Evolutionary conservation across 2,797 vertebrate species (phyloP).

Genomic region (Vultur gryphus): DNA sequence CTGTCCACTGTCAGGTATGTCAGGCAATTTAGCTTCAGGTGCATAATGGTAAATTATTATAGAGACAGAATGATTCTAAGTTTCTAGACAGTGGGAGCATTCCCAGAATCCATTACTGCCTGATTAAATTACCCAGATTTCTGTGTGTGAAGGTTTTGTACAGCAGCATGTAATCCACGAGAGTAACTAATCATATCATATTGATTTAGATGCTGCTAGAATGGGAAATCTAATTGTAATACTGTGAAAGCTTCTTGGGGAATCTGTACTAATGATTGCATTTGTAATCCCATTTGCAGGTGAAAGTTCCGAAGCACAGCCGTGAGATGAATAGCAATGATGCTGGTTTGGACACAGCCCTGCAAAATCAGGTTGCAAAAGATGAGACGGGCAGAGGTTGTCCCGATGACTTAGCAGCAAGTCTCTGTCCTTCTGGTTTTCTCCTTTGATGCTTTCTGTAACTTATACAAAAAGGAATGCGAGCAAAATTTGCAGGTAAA

Average conservation of each 20-base stretch:
- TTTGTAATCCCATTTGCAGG: constrained; percentile 80
- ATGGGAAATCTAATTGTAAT: constrained; percentile 81
- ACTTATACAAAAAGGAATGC: background rate
- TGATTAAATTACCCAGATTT: constrained; percentile 83
- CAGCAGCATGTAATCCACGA: constrained; percentile 76
- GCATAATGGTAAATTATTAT: constrained; percentile 75
- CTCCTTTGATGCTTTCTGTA: background rate
- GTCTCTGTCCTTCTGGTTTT: background rate
- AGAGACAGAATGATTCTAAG: constrained; percentile 72
- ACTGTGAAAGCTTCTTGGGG: constrained; percentile 75
- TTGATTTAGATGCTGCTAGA: constrained; percentile 83
- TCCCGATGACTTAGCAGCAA: background rate
- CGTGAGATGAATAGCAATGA: constrained; percentile 64
- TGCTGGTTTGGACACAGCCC: background rate
- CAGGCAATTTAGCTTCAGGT: constrained; percentile 72
- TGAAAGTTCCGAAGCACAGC: constrained; percentile 72
- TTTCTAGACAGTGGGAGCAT: constrained; percentile 75
- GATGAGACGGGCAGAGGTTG: background rate
- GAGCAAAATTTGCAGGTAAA: background rate
- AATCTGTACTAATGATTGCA: constrained; percentile 79
- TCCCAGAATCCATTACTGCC: constrained; percentile 77
- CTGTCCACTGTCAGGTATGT: constrained; percentile 66
- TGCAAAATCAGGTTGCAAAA: background rate
- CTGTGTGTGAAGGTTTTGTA: constrained; percentile 76
- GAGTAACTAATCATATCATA: constrained; percentile 80